Evolutionary conservation across 2,888 invertebrate genomes (phyloP).

Genomic region (Hylaea fasciaria): DNA sequence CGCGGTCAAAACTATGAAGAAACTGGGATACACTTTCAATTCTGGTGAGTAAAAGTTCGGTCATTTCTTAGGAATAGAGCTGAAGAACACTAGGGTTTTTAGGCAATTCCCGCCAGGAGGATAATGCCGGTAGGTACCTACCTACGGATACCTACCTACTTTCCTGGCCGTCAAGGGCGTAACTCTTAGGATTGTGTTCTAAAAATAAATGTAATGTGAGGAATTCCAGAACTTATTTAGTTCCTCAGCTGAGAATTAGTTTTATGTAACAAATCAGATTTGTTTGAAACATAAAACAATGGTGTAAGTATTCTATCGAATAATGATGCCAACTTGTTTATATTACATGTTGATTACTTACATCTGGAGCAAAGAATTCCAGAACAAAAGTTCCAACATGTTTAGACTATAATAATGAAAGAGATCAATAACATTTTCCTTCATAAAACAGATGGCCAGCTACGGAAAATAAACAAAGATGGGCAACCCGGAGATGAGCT

Average conservation of each 20-base stretch:
- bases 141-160: too few species aligned
- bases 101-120: too few species aligned
- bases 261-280: too few species aligned
- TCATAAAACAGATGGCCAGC: conserved; percentile 83
- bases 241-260: too few species aligned
- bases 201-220: too few species aligned
- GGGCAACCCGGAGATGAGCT: conserved; percentile 80
- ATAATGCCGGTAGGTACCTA: too few species aligned
- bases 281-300: too few species aligned
- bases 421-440: conserved; percentile 9
- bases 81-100: too few species aligned
- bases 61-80: too few species aligned
- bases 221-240: not conserved
- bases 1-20: conserved; percentile 69
- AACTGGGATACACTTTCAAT: conserved; percentile 85
- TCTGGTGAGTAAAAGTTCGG: conserved; percentile 62
- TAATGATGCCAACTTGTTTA: not conserved
- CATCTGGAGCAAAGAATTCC: conserved; percentile 23
- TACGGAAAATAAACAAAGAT: conserved; percentile 84
- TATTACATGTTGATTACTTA: conserved; percentile 19
- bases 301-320: not conserved
- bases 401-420: conserved; percentile 23
- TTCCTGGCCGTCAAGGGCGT: too few species aligned
- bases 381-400: conserved; percentile 9
- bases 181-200: too few species aligned